Evolutionary conservation across 1,140 invertebrate species (phyloP).

Genomic region (Pachyrhynchus sulphureomaculatus): DNA sequence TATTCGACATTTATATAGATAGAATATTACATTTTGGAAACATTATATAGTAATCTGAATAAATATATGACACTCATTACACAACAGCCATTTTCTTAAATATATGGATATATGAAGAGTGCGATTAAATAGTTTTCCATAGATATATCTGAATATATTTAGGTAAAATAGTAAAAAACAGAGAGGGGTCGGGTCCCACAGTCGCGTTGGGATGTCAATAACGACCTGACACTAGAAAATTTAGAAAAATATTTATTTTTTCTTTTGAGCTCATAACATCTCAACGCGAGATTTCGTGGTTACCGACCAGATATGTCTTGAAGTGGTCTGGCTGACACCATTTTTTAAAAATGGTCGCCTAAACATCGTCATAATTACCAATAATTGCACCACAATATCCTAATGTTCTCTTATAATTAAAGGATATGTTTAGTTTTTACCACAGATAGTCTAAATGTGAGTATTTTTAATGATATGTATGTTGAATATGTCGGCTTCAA

Average conservation of each 20-base stretch:
- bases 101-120: conserved; percentile 21
- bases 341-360: conserved; percentile 33
- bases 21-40: conserved; percentile 49
- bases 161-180: conserved; percentile 50
- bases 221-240: conserved; percentile 52
- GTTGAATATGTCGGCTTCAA: neutral
- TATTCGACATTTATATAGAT: conserved; percentile 47
- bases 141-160: conserved; percentile 37
- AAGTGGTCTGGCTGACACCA: conserved; percentile 50
- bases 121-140: conserved; percentile 30
- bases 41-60: conserved; percentile 49
- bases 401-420: conserved; percentile 32
- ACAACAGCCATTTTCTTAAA: conserved; percentile 48
- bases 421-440: conserved; percentile 37
- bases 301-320: conserved; percentile 51
- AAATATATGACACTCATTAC: conserved; percentile 47
- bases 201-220: conserved; percentile 48
- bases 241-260: conserved; percentile 50
- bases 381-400: conserved; percentile 38
- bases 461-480: conserved; percentile 27
- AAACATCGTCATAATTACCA: conserved; percentile 50
- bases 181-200: conserved; percentile 39
- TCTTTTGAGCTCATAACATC: conserved; percentile 39
- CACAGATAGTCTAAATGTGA: conserved; percentile 33
- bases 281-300: conserved; percentile 44